phyloP scores from a whole-genome alignment of 1,140 invertebrate species.

The Chelonus insularis region DNA sequence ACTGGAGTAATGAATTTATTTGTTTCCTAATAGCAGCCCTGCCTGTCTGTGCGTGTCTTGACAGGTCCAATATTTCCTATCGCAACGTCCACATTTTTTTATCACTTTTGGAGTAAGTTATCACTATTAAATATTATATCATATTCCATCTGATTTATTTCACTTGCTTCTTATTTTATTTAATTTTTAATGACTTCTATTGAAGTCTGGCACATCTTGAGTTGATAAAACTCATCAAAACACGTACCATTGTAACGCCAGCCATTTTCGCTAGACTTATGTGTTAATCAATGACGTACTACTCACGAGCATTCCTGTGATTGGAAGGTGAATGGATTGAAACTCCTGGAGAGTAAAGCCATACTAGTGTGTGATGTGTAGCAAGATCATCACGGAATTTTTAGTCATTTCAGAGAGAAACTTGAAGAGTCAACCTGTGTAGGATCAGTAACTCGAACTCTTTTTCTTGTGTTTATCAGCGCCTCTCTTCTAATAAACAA shows the following conservation, averaged over 20 bases:
- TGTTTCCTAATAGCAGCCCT: neutral
- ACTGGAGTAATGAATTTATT: neutral
- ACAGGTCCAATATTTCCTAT: neutral
- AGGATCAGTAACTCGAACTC: too few relatives aligned
- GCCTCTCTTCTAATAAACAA: too few relatives aligned
- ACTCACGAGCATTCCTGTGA: neutral
- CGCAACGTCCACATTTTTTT: neutral
- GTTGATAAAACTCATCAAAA: conserved; percentile 3
- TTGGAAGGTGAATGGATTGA: neutral
- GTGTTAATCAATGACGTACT: conserved; percentile 7
- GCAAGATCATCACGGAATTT: too few relatives aligned
- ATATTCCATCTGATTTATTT: neutral
- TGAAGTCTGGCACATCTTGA: neutral
- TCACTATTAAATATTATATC: neutral
- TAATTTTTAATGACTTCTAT: neutral
- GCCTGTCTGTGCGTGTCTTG: conserved; percentile 15
- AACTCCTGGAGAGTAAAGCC: neutral
- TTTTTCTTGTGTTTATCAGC: too few relatives aligned
- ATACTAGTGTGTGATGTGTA: too few relatives aligned
- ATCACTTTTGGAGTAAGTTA: neutral
- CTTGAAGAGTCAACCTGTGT: too few relatives aligned
- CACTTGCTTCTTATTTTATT: neutral
- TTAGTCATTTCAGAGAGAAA: too few relatives aligned
- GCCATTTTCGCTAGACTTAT: conserved; percentile 14
- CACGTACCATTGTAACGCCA: conserved; percentile 3